phyloP scores from a whole-genome alignment of 2,888 invertebrate genomes.

The Callyntrura guangdongensis region DNA sequence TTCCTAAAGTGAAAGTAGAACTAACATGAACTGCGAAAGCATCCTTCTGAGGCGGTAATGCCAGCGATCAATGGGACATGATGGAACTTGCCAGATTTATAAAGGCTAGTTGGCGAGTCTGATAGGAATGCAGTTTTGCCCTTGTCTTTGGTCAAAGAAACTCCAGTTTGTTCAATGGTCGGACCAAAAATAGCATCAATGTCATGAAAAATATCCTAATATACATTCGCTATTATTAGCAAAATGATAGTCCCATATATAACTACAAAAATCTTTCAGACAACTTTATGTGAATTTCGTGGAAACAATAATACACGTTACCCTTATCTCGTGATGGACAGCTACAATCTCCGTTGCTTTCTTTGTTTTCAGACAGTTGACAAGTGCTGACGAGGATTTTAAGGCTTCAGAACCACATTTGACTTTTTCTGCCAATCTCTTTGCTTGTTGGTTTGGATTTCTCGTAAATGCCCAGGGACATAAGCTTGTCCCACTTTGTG shows the following conservation, averaged over 20 bases:
- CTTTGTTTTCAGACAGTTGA: constrained; percentile 68
- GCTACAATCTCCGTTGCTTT: constrained; percentile 69
- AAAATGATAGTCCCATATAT: no score
- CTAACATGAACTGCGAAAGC: constrained; percentile 69
- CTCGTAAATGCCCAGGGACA: constrained; percentile 79
- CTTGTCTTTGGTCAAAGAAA: not conserved
- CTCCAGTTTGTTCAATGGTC: constrained; percentile 64
- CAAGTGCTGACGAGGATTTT: constrained; percentile 65
- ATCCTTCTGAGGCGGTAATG: constrained; percentile 75
- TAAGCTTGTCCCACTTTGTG: constrained; percentile 77
- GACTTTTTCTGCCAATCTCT: constrained; percentile 64
- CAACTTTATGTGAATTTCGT: no score
- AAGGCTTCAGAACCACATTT: constrained; percentile 75
- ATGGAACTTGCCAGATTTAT: constrained; percentile 64
- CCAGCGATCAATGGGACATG: constrained; percentile 78
- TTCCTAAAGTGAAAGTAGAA: no score
- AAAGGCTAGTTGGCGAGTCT: constrained; percentile 75
- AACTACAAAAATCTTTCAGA: no score
- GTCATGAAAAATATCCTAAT: constrained; percentile 78
- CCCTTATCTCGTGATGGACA: constrained; percentile 61
- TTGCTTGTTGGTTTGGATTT: constrained; percentile 77
- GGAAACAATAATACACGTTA: no score
- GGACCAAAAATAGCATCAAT: constrained; percentile 77
- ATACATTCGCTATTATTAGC: not conserved
- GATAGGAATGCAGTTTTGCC: constrained; percentile 62